Percentiles rank a stretch among this genome's conserved stretches.
These are phyloP conservation scores for Caenorhabditis latens DNA, from an alignment of 1,140 invertebrate genomes.

Conservation along the genomic window DNA sequence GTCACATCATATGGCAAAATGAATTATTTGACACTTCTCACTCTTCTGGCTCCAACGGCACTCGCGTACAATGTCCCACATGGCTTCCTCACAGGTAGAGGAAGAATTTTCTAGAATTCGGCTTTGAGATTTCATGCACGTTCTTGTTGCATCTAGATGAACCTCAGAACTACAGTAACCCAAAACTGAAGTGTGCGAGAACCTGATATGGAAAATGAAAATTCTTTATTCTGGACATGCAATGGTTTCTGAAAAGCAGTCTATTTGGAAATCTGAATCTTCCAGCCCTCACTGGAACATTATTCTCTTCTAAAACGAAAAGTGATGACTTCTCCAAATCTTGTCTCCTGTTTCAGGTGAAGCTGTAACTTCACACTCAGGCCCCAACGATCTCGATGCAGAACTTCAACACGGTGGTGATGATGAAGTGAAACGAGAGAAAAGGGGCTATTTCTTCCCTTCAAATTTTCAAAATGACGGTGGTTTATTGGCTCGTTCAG, in stretches of 20 bases:
- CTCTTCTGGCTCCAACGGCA: conserved; percentile 5
- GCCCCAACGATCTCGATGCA: conserved; percentile 68
- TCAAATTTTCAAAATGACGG: conserved; percentile 49
- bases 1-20: conserved; percentile 31
- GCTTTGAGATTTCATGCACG: too few relatives aligned
- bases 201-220: too few relatives aligned
- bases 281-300: too few relatives aligned
- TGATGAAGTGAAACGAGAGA: conserved; percentile 62
- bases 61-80: conserved; percentile 47
- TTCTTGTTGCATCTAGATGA: too few relatives aligned
- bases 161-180: too few relatives aligned
- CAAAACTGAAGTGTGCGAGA: too few relatives aligned
- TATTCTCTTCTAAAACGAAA: too few relatives aligned
- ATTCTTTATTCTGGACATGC: background rate
- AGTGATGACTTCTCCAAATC: too few relatives aligned
- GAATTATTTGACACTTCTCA: conserved; percentile 16
- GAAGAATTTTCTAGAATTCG: background rate
- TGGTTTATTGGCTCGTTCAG: conserved; percentile 67
- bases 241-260: background rate
- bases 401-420: background rate
- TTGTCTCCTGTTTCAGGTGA: conserved; percentile 34
- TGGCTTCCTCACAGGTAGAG: conserved; percentile 22
- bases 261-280: too few relatives aligned
- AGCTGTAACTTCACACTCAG: conserved; percentile 70
- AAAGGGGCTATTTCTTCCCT: conserved; percentile 67